Evolutionary conservation across 2,113 vertebrate genomes (phyloP), one percentile per base, ranked within the genome.

Genomic region (Leucoraja erinaceus): DNA sequence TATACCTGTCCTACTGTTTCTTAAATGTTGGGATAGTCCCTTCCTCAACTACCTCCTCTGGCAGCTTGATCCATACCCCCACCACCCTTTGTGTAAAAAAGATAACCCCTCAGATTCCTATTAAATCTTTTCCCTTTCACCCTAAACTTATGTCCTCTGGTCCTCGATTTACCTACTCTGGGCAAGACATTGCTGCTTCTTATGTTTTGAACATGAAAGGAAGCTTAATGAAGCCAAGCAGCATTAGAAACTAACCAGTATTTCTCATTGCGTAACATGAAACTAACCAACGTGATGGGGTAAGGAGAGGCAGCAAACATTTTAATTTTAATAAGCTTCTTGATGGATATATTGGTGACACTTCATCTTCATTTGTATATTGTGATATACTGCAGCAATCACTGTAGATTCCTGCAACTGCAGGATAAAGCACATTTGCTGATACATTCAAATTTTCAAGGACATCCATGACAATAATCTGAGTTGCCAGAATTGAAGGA

Each of bases 311-410:
- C 59, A 86, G 59, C 25, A 86, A 84, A 14, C 28, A 86, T 86
- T 86, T 61, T 63, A 63, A 86, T 63, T 63, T 86, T 25, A 31
- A 28, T 56, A 25, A 7, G 5, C 7, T 83, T 38, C 14, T 9
- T 86, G 83, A 86, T 63, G 83, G 83, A 31, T 63, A 63, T n/a
- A 86, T 61, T 18, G 25, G 28, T 63, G 83, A 16, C 56, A 86
- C 61, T 86, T 61, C 59, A 86, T 86, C 56, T 63, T 86, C n/a
- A 63, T 86, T 86, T 86, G 83, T 11, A 86, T n/a, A 63, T 86
- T 86, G 28, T 31, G 63, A 63, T 86, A 31, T n/a, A 31, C 59
- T 86, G 59, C 25, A 31, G 59, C 28, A 31, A 63, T 86, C 12
- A 61, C 11, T 31, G 59, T 12, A 63, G 83, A 63, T 86, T 86